These are phyloP conservation scores for Polydrusus cervinus DNA, from an alignment of 2,888 invertebrate species.

Conservation along the genomic window DNA sequence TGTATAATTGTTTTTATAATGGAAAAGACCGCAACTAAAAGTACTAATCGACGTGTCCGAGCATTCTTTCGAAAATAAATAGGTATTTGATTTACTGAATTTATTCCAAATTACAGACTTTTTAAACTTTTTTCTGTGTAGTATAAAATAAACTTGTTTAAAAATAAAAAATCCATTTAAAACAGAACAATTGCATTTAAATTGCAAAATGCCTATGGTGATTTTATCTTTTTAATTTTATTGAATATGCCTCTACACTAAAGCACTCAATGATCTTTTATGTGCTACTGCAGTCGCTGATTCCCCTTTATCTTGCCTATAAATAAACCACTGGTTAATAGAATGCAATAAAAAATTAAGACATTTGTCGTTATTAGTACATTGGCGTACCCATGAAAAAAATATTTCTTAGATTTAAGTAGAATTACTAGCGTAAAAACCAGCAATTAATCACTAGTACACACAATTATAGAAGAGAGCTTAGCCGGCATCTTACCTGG, in stretches of 20 bases:
- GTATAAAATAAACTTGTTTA: constrained; percentile 50
- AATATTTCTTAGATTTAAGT: no score
- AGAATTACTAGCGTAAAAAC: no score
- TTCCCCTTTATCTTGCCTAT: constrained; percentile 5
- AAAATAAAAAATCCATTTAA: constrained; percentile 29
- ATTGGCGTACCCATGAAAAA: neutral
- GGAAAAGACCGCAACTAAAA: no score
- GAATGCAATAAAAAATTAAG: constrained; percentile 19
- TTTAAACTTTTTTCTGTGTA: neutral
- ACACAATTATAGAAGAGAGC: no score
- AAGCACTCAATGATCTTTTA: constrained; percentile 37
- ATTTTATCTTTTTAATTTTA: constrained; percentile 50
- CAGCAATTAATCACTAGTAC: no score
- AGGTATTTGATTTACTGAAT: no score
- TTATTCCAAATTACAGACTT: no score
- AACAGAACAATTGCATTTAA: constrained; percentile 56
- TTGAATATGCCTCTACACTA: constrained; percentile 40
- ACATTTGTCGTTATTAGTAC: neutral
- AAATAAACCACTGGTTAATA: constrained; percentile 5
- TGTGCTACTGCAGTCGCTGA: constrained; percentile 29
- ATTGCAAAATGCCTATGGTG: constrained; percentile 42
- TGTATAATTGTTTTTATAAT: no score
- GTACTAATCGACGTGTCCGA: no score
- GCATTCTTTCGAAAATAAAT: no score
- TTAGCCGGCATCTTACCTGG: no score